Evolutionary conservation across 2,888 invertebrate genomes (phyloP).

Genomic region (Rhaphigaster nebulosa): DNA sequence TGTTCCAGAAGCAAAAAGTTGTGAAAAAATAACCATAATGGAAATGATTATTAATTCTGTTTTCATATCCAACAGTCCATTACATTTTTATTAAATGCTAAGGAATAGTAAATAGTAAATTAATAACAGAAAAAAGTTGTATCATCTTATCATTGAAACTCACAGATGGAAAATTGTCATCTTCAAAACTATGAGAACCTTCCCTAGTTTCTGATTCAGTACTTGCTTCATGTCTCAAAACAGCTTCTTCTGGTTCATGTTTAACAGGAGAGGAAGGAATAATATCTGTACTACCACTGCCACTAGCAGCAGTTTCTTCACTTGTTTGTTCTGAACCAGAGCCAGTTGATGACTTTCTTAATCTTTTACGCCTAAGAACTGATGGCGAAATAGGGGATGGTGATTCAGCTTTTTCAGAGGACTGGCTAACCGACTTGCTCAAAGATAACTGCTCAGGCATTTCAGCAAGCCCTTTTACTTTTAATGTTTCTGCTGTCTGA

Average conservation of each 20-base stretch:
- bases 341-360: constrained; percentile 78
- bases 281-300: constrained; percentile 60
- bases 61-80: too few species aligned
- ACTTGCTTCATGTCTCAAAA: constrained; percentile 69
- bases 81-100: too few species aligned
- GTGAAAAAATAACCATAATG: too few species aligned
- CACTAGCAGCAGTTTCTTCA: constrained; percentile 64
- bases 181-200: constrained; percentile 63
- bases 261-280: constrained; percentile 68
- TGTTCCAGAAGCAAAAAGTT: too few species aligned
- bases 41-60: too few species aligned
- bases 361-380: constrained; percentile 74
- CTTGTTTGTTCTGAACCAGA: constrained; percentile 71
- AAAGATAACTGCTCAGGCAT: constrained; percentile 77
- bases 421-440: constrained; percentile 74
- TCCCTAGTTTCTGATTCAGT: constrained; percentile 70
- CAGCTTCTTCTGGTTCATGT: constrained; percentile 68
- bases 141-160: constrained; percentile 9
- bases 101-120: too few species aligned
- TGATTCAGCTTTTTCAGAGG: constrained; percentile 69
- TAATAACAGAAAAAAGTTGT: too few species aligned
- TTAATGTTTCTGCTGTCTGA: constrained; percentile 87
- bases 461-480: constrained; percentile 90
- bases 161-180: constrained; percentile 59
- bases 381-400: constrained; percentile 74